Percentiles rank a stretch among this genome's conserved stretches.
Conservation (phyloP, 2,113 vertebrate species). For the Pampusana beccarii region DNA sequence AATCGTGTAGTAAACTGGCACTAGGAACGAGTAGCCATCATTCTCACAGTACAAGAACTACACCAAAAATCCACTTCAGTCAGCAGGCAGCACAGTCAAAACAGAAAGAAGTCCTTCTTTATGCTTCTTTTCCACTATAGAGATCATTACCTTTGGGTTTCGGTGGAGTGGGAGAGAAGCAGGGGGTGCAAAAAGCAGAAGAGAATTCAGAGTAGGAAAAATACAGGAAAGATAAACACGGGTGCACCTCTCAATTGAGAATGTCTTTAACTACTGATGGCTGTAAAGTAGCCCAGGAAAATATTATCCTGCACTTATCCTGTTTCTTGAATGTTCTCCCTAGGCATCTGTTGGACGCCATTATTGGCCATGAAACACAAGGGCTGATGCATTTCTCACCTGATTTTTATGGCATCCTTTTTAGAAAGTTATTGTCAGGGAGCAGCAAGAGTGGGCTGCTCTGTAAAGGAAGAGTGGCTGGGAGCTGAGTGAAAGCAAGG, state of each 20-base stretch:
- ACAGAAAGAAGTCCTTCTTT: background rate
- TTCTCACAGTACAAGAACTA: background rate
- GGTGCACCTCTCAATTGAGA: background rate
- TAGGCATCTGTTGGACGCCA: background rate
- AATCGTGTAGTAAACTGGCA: background rate
- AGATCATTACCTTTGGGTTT: background rate
- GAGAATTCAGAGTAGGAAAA: background rate
- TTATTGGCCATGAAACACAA: background rate
- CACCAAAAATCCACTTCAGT: background rate
- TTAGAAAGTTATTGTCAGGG: background rate
- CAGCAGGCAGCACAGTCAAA: background rate
- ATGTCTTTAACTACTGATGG: background rate
- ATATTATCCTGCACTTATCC: background rate
- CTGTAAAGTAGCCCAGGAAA: background rate
- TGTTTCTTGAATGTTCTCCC: background rate
- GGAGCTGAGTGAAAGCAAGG: background rate
- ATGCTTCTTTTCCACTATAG: background rate
- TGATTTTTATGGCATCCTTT: background rate
- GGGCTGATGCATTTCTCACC: background rate
- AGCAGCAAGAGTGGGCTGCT: background rate
- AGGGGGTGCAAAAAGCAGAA: background rate
- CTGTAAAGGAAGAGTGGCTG: background rate
- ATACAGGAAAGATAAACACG: background rate
- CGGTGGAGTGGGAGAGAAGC: accelerated
- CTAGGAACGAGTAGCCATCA: accelerated